Evolutionary conservation across 1,140 invertebrate genomes (phyloP).

Genomic region (Aphidius ervi): DNA sequence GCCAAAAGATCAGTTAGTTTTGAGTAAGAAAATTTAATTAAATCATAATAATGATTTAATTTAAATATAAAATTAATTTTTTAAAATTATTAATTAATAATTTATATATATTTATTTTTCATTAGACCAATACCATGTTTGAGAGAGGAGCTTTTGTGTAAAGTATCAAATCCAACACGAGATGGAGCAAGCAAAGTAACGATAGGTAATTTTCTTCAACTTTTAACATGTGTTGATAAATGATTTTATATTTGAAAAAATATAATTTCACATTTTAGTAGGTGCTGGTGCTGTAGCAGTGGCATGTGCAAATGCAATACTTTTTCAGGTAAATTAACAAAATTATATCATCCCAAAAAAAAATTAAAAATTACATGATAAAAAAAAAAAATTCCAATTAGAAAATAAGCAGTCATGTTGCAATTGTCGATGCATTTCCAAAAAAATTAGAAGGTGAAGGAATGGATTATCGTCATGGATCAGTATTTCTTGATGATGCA

Average conservation of each 20-base stretch:
- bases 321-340: constrained; percentile 53
- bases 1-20: no score
- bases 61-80: background rate
- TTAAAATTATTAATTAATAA: constrained; percentile 1
- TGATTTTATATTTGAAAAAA: no score
- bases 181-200: constrained; percentile 54
- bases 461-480: constrained; percentile 56
- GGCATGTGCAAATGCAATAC: constrained; percentile 56
- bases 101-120: constrained; percentile 9
- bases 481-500: constrained; percentile 53
- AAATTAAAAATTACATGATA: background rate
- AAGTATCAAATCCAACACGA: constrained; percentile 33
- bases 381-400: constrained; percentile 17
- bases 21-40: background rate
- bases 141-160: constrained; percentile 39
- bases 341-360: background rate
- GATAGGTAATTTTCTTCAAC: constrained; percentile 28
- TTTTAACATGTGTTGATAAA: no score
- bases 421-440: constrained; percentile 57
- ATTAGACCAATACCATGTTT: constrained; percentile 29
- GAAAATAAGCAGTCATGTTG: constrained; percentile 58
- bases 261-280: constrained; percentile 32
- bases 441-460: constrained; percentile 61
- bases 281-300: constrained; percentile 63
- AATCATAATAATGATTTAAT: constrained; percentile 1